Percentiles rank a stretch among this genome's conserved stretches.
These are phyloP conservation scores for Eriosoma lanigerum DNA, from an alignment of 1,140 invertebrate species.

Conservation along the genomic window DNA sequence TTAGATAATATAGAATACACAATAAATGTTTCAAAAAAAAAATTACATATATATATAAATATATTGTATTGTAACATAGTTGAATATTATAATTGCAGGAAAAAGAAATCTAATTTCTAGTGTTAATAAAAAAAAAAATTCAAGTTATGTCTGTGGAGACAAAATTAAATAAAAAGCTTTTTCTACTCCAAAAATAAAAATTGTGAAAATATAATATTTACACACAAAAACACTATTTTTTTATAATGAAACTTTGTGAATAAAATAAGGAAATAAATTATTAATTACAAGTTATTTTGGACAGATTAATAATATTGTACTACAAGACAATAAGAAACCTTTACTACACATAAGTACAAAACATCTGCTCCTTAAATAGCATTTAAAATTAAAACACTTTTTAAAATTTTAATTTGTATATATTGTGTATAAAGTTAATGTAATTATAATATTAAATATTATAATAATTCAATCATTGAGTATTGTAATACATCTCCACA, in stretches of 20 bases:
- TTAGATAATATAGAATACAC: too few species aligned
- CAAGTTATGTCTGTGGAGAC: neutral
- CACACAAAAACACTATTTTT: slow-evolving; percentile 17
- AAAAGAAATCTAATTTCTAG: slow-evolving; percentile 14
- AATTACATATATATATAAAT: neutral
- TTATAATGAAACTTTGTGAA: neutral
- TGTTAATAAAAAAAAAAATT: slow-evolving; percentile 36
- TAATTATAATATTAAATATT: neutral
- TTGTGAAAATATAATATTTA: slow-evolving; percentile 9
- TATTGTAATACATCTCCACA: neutral
- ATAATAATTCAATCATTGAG: neutral
- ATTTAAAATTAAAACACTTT: neutral
- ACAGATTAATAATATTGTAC: neutral
- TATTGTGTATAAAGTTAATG: neutral
- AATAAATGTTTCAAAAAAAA: too few species aligned
- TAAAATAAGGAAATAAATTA: neutral
- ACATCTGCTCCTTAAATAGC: neutral
- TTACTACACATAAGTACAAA: too few species aligned
- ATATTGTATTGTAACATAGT: slow-evolving; percentile 10
- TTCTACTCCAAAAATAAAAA: slow-evolving; percentile 22
- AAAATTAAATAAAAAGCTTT: neutral
- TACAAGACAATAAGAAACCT: neutral
- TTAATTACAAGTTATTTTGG: neutral
- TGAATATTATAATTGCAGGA: slow-evolving; percentile 7
- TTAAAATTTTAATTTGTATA: slow-evolving; percentile 3